These are phyloP conservation scores for Cosmopolites sordidus DNA, from an alignment of 2,888 invertebrate species.

Conservation along the genomic window DNA sequence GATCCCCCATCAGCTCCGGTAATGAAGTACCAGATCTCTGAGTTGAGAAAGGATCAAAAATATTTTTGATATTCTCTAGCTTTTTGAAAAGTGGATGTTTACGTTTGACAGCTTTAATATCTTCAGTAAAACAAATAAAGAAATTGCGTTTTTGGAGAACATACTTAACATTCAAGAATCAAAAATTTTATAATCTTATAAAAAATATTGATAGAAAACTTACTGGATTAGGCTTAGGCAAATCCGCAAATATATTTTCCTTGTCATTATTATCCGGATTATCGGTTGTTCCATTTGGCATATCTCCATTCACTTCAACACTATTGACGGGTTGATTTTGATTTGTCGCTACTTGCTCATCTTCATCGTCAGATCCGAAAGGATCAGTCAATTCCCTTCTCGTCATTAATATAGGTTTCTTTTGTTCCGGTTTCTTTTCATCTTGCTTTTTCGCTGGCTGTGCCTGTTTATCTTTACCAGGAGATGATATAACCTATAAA, in stretches of 20 bases:
- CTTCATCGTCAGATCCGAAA: conserved; percentile 86
- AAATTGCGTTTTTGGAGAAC: too few species aligned
- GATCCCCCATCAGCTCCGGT: too few species aligned
- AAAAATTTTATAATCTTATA: too few species aligned
- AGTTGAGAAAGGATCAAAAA: too few species aligned
- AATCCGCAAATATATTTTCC: conserved; percentile 37
- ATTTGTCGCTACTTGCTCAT: conserved; percentile 48
- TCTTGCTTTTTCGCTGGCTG: conserved; percentile 43
- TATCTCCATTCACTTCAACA: conserved; percentile 36
- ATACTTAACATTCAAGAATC: too few species aligned
- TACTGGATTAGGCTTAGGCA: conserved; percentile 46
- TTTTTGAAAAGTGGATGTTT: too few species aligned
- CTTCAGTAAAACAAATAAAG: too few species aligned
- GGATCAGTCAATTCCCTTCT: conserved; percentile 82
- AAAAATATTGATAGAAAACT: conserved; percentile 28
- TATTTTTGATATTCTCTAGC: too few species aligned
- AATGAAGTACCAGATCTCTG: too few species aligned
- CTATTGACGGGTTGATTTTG: conserved; percentile 5
- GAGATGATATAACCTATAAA: conserved; percentile 62
- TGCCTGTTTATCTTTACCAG: conserved; percentile 65
- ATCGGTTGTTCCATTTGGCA: conserved; percentile 28
- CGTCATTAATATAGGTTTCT: conserved; percentile 65
- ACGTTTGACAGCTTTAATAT: too few species aligned
- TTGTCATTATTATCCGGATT: conserved; percentile 25
- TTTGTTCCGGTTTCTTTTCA: conserved; percentile 36